These are phyloP conservation scores for Clarias pachynema DNA, from an alignment of 2,797 vertebrate genomes.

Conservation along the genomic window DNA sequence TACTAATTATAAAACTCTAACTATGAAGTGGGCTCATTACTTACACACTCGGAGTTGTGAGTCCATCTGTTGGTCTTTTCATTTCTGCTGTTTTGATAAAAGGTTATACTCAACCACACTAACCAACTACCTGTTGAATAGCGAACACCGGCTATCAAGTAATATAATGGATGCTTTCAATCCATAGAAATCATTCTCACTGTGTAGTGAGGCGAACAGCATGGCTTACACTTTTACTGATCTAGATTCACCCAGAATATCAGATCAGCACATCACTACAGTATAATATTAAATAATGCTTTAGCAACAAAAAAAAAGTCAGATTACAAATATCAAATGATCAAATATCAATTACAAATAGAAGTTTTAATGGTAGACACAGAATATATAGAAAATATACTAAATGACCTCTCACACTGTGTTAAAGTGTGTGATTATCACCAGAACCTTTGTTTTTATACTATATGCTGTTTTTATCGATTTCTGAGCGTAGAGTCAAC, in stretches of 20 bases:
- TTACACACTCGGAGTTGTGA: background rate
- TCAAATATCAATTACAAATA: background rate
- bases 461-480: background rate
- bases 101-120: background rate
- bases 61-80: background rate
- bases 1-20: background rate
- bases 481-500: background rate
- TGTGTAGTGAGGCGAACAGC: background rate
- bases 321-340: background rate
- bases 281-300: background rate
- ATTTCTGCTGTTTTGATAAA: background rate
- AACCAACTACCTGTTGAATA: background rate
- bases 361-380: background rate
- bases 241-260: background rate
- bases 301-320: background rate
- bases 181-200: background rate
- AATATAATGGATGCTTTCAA: background rate
- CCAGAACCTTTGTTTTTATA: background rate
- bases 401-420: background rate
- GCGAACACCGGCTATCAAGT: background rate
- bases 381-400: background rate
- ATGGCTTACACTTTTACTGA: background rate
- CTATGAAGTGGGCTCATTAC: background rate
- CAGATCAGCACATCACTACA: background rate
- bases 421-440: background rate